Evolutionary conservation across 2,888 invertebrate species (phyloP), one percentile per base, ranked within the genome.

Genomic region (Drosophila demipolita): DNA sequence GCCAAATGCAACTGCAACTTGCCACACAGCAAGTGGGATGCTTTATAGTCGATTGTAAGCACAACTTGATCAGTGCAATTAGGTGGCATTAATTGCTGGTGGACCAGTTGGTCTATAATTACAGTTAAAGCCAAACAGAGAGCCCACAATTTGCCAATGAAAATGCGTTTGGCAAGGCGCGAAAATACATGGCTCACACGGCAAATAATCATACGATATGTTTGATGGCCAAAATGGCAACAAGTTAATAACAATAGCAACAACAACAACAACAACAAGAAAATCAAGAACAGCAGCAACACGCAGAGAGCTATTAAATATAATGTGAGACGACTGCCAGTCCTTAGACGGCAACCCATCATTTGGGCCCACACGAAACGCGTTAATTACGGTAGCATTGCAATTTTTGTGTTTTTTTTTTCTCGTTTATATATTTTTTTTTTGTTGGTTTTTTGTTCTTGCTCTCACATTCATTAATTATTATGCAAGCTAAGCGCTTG

Each of bases 401-500:
- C 86, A 90, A 61, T 80, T 89, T 67, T 70, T 55, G 52, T 72
- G 29, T 29, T 42, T 59, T 61, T 35, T 35, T n/a, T 33, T 23
- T 20, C 15, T 35, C 1, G 17, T 23, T 32, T 29, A 23, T 40
- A 29, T 26, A 3, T 53, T 2, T 20, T 11, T 23, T 5, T 33
- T 26, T 12, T 17, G 11, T 29, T 23, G 23, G n/a, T 33, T 50
- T 33, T 57, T 50, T 52, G 7, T 50, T 57, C 45, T 52, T 48
- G 53, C 53, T 60, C 70, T 61, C 59, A 69, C 69, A 88, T 80
- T 90, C 90, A 90, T 86, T 86, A 86, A 86, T 86, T 86, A 86
- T 90, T 89, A 89, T 86, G 90, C 89, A 86, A 75, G 90, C 87
- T 86, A 86, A 86, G 90, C 85, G 90, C 74, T 80, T 52, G 68